phyloP scores from a whole-genome alignment of 2,113 vertebrate species.

The Anas platyrhynchos region DNA sequence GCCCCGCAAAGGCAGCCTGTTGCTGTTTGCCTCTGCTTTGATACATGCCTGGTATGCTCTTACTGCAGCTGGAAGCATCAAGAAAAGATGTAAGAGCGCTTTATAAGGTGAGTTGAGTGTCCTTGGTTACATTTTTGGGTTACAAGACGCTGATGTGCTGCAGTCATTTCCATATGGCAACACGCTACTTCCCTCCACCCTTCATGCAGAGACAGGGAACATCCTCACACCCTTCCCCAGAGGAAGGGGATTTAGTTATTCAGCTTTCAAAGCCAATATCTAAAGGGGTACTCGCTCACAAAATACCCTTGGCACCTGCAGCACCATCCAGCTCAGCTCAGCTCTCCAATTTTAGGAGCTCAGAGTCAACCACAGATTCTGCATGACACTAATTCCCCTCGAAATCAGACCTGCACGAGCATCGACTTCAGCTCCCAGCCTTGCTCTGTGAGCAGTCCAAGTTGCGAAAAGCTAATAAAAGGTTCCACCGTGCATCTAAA shows the following conservation, averaged over 20 bases:
- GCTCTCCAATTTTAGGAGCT: not conserved
- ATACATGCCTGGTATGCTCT: not conserved
- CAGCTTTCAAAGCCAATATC: not conserved
- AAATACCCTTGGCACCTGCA: not conserved
- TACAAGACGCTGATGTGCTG: accelerated
- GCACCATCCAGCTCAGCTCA: not conserved
- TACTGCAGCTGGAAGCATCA: not conserved
- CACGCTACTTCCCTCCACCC: not conserved
- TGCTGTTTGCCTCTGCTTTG: not conserved
- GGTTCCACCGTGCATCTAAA: accelerated
- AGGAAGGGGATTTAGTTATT: not conserved
- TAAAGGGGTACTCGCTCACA: not conserved
- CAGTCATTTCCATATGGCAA: not conserved
- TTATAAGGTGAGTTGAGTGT: not conserved
- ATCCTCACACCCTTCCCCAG: accelerated
- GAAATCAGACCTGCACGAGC: not conserved
- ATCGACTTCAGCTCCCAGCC: not conserved
- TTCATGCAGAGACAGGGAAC: not conserved
- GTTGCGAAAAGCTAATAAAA: not conserved
- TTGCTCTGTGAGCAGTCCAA: not conserved
- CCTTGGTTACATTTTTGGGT: not conserved
- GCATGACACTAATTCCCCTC: not conserved
- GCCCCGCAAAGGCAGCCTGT: not conserved
- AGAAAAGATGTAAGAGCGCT: not conserved
- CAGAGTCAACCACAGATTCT: accelerated